A percentile compares a stretch with the other conserved stretches of the same genome.
These are phyloP conservation scores for Corapipo altera DNA, from an alignment of 2,113 vertebrate genomes.

Conservation along the genomic window DNA sequence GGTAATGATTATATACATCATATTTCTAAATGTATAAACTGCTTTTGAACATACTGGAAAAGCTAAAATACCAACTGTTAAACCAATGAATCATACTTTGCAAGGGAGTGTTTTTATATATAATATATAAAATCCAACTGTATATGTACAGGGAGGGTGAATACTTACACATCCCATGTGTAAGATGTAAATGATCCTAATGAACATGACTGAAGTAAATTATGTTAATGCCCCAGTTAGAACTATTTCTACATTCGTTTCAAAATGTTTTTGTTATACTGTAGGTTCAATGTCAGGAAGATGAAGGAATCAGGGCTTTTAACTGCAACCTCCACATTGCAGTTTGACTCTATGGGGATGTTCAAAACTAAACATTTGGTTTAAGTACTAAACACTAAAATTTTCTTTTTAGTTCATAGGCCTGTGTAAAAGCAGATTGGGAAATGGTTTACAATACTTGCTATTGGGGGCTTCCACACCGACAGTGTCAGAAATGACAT, in stretches of 20 bases:
- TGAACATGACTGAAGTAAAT: constrained; percentile 46
- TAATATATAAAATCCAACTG: constrained; percentile 38
- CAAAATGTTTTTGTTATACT: constrained; percentile 65
- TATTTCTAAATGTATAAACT: constrained; percentile 54
- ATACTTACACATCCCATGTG: constrained; percentile 58
- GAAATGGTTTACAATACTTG: constrained; percentile 42
- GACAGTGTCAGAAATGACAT: not conserved
- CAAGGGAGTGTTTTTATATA: constrained; percentile 39
- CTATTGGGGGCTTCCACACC: not conserved
- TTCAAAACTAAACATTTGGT: constrained; percentile 70
- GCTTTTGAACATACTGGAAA: constrained; percentile 55
- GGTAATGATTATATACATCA: constrained; percentile 48
- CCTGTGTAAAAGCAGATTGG: not conserved
- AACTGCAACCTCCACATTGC: constrained; percentile 19
- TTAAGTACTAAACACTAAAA: constrained; percentile 63
- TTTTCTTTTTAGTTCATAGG: constrained; percentile 40
- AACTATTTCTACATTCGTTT: constrained; percentile 58
- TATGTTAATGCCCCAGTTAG: constrained; percentile 50
- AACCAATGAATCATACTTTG: constrained; percentile 51
- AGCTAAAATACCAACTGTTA: constrained; percentile 60
- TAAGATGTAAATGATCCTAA: constrained; percentile 40
- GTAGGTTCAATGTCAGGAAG: constrained; percentile 35
- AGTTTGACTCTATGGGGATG: constrained; percentile 27
- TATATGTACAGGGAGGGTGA: constrained; percentile 28
- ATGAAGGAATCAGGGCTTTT: constrained; percentile 51